Evolutionary conservation across 2,888 invertebrate genomes (phyloP).

Genomic region (Scrobipalpa atriplicella): DNA sequence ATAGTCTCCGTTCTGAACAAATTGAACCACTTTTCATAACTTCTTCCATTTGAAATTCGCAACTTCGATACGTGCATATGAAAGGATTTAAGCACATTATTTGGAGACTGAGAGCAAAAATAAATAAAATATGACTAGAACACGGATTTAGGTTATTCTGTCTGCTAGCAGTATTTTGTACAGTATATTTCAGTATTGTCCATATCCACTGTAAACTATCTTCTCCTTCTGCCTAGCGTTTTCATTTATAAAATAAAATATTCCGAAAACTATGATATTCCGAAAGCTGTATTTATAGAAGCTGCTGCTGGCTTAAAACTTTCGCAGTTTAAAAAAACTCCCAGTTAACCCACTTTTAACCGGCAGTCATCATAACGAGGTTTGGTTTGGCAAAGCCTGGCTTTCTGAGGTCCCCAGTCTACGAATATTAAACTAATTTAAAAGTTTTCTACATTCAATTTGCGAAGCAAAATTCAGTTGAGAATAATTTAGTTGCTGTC

Average conservation of each 20-base stretch:
- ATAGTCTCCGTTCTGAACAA: no score
- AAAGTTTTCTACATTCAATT: constrained; percentile 21
- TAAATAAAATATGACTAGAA: not conserved
- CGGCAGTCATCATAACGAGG: not conserved
- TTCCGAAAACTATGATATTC: no score
- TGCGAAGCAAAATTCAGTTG: constrained; percentile 8
- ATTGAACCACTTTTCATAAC: no score
- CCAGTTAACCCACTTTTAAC: not conserved
- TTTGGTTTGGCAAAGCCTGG: not conserved
- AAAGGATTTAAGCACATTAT: no score
- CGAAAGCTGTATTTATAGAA: no score
- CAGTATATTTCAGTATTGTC: not conserved
- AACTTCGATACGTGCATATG: no score
- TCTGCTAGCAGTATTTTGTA: not conserved
- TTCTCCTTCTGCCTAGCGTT: no score
- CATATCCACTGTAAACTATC: no score
- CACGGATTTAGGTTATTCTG: not conserved
- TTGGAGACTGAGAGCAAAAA: no score
- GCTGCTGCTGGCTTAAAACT: no score
- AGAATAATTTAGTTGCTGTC: constrained; percentile 10
- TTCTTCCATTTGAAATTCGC: no score
- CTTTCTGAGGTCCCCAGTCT: constrained; percentile 3
- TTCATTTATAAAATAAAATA: no score
- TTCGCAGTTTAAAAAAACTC: not conserved
- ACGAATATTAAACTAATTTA: constrained; percentile 22